Conservation (phyloP, 2,113 vertebrate species). For the Scomber japonicus region DNA sequence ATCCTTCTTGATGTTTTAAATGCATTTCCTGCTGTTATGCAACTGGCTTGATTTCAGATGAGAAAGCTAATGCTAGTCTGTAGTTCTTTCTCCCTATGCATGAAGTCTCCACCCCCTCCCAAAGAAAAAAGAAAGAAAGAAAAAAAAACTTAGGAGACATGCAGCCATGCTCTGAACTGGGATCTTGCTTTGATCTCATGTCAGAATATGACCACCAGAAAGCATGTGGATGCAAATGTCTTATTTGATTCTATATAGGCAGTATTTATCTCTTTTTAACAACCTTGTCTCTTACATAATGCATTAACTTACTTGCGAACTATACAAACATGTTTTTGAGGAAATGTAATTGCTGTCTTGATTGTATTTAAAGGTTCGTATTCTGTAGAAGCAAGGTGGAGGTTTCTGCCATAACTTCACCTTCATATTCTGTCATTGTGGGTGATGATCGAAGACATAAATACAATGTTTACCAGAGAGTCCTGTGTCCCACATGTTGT, state of each 20-base stretch:
- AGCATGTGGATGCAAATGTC: slow-evolving; percentile 67
- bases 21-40: slow-evolving; percentile 49
- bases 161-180: slow-evolving; percentile 54
- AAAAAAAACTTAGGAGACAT: slow-evolving; percentile 17
- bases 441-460: too few species aligned
- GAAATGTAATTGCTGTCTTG: slow-evolving; percentile 1
- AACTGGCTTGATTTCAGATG: slow-evolving; percentile 35
- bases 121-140: background rate
- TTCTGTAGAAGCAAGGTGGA: too few species aligned
- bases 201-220: slow-evolving; percentile 41
- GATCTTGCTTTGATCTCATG: slow-evolving; percentile 47
- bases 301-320: background rate
- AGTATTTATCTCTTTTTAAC: slow-evolving; percentile 26
- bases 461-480: too few species aligned
- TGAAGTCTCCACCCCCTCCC: slow-evolving; percentile 36
- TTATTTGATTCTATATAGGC: slow-evolving; percentile 12
- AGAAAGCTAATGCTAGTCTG: slow-evolving; percentile 31
- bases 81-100: slow-evolving; percentile 52
- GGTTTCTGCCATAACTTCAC: too few species aligned
- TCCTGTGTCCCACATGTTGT: too few species aligned
- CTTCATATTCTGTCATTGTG: too few species aligned
- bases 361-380: background rate
- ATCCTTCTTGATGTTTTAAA: slow-evolving; percentile 21
- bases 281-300: slow-evolving; percentile 23
- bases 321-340: background rate